phyloP scores from a whole-genome alignment of 2,888 invertebrate genomes.

The Conomelus anceps region DNA sequence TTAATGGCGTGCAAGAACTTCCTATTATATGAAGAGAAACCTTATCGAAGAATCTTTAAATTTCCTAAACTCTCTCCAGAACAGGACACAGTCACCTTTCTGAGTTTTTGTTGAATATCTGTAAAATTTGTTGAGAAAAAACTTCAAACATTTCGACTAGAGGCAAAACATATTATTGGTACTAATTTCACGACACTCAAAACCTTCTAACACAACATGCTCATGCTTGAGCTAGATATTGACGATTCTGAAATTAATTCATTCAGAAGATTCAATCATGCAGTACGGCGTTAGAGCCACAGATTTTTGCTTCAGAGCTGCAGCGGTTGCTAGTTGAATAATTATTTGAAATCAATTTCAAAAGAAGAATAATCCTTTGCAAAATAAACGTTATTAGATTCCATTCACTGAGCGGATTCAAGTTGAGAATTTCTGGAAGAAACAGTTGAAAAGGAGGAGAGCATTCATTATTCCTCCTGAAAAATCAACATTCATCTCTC shows the following conservation, averaged over 20 bases:
- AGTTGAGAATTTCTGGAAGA: neutral
- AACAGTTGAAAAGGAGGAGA: neutral
- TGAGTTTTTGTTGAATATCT: no score
- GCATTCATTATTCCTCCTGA: neutral
- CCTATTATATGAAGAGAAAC: no score
- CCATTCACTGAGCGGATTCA: neutral
- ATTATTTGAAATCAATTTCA: neutral
- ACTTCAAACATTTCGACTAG: neutral
- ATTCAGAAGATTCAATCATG: neutral
- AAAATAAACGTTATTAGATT: neutral
- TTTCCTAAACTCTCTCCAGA: no score
- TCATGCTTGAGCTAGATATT: neutral
- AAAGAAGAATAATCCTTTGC: neutral
- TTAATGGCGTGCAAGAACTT: no score
- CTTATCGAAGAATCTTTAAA: no score
- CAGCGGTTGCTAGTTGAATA: neutral
- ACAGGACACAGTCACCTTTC: no score
- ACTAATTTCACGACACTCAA: neutral
- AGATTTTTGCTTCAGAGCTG: neutral
- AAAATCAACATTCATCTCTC: neutral
- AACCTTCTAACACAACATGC: neutral
- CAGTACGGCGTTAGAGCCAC: neutral
- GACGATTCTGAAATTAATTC: neutral
- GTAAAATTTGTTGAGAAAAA: neutral
- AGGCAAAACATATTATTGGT: no score